Conservation (phyloP, 1,140 invertebrate species). For the Drosophila rhopaloa region DNA sequence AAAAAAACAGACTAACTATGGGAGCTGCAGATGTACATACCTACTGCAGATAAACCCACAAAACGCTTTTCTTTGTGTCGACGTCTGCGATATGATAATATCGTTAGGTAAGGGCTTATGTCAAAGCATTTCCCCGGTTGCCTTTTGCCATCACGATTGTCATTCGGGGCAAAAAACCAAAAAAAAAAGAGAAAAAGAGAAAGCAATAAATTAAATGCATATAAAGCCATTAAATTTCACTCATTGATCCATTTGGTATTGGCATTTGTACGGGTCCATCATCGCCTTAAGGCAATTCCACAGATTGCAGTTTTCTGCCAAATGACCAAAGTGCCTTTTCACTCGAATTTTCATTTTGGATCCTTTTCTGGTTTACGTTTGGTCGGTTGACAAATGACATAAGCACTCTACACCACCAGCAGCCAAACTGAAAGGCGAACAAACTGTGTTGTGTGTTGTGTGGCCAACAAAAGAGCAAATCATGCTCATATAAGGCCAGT, state of each 20-base stretch:
- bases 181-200: constrained; percentile 6
- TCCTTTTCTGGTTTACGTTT: constrained; percentile 4
- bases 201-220: constrained; percentile 48
- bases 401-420: constrained; percentile 32
- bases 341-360: constrained; percentile 25
- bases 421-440: constrained; percentile 19
- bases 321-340: constrained; percentile 21
- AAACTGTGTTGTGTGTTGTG: constrained; percentile 15
- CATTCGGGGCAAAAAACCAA: constrained; percentile 24
- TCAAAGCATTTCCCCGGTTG: constrained; percentile 21
- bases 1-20: constrained; percentile 41
- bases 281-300: constrained; percentile 26
- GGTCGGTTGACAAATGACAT: constrained; percentile 62
- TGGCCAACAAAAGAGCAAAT: constrained; percentile 49
- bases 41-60: constrained; percentile 18
- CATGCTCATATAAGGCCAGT: constrained; percentile 71
- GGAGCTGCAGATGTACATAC: constrained; percentile 28
- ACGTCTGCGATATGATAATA: constrained; percentile 52
- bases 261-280: constrained; percentile 43
- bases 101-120: constrained; percentile 56
- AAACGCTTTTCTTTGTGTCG: constrained; percentile 51
- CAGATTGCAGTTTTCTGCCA: constrained; percentile 35
- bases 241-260: constrained; percentile 58
- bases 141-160: constrained; percentile 35
- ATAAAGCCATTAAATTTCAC: constrained; percentile 53